Evolutionary conservation across 2,797 vertebrate genomes (phyloP).

Genomic region (Hyperoplus lanceolatus): DNA sequence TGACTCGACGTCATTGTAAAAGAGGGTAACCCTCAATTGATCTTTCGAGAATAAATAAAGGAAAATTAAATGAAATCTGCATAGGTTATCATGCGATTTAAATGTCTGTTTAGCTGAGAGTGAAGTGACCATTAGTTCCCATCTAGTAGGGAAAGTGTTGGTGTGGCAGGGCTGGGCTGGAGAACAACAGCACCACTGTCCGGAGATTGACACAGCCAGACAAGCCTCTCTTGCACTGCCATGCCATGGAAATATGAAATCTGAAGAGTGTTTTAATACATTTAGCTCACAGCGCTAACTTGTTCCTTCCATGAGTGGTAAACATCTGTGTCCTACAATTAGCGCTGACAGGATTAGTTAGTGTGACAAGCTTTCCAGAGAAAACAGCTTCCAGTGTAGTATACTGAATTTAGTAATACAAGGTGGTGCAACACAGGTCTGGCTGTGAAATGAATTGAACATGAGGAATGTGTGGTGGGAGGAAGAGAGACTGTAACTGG

Average conservation of each 20-base stretch:
- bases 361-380: slow-evolving; percentile 26
- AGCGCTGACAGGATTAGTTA: slow-evolving; percentile 27
- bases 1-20: no score
- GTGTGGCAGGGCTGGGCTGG: slow-evolving; percentile 2
- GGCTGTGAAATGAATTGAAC: slow-evolving; percentile 55
- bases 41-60: no score
- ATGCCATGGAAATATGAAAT: slow-evolving; percentile 57
- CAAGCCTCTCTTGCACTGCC: slow-evolving; percentile 36
- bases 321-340: slow-evolving; percentile 31
- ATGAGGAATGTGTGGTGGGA: slow-evolving; percentile 43
- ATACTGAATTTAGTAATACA: slow-evolving; percentile 16
- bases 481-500: neutral
- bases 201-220: slow-evolving; percentile 32
- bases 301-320: slow-evolving; percentile 41
- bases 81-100: slow-evolving; percentile 12
- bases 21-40: no score
- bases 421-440: slow-evolving; percentile 34
- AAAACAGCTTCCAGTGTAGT: slow-evolving; percentile 24
- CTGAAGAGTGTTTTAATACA: slow-evolving; percentile 40
- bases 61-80: neutral
- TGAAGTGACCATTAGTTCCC: slow-evolving; percentile 41
- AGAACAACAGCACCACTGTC: slow-evolving; percentile 59
- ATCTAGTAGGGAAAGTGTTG: slow-evolving; percentile 22
- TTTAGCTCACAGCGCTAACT: slow-evolving; percentile 30
- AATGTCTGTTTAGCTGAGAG: slow-evolving; percentile 24